Percentiles rank a stretch among this genome's conserved stretches.
phyloP scores from a whole-genome alignment of 2,888 invertebrate genomes.

The Stenchaetothrips biformis region DNA sequence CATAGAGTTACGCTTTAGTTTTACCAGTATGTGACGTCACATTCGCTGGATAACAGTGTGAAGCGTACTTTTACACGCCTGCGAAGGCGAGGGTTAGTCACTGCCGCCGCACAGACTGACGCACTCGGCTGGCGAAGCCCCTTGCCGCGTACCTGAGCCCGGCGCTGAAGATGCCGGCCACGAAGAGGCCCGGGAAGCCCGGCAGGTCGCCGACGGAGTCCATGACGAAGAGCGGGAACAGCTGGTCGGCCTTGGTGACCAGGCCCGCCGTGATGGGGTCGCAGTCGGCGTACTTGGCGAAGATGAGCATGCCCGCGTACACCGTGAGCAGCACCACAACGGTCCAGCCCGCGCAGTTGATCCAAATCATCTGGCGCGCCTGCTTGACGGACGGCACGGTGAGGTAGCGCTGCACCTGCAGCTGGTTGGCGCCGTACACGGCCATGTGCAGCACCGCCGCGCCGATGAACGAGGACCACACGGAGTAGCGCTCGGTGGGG shows the following conservation, averaged over 20 bases:
- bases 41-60: too few relatives aligned
- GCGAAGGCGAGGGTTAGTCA: too few relatives aligned
- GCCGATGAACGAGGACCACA: slow-evolving; percentile 48
- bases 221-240: slow-evolving; percentile 53
- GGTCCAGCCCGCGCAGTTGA: slow-evolving; percentile 42
- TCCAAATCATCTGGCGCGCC: slow-evolving; percentile 45
- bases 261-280: slow-evolving; percentile 50
- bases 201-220: slow-evolving; percentile 48
- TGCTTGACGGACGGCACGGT: slow-evolving; percentile 46
- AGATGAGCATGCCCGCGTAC: slow-evolving; percentile 49
- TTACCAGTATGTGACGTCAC: too few relatives aligned
- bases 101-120: too few relatives aligned
- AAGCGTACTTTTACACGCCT: too few relatives aligned
- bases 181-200: slow-evolving; percentile 54
- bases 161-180: slow-evolving; percentile 54
- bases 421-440: slow-evolving; percentile 50
- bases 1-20: too few relatives aligned
- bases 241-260: slow-evolving; percentile 43
- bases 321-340: slow-evolving; percentile 41
- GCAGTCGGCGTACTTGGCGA: slow-evolving; percentile 49
- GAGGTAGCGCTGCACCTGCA: slow-evolving; percentile 50
- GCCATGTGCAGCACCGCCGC: slow-evolving; percentile 43
- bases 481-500: slow-evolving; percentile 47
- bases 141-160: slow-evolving; percentile 53
- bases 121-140: too few relatives aligned